These are phyloP conservation scores for Scaptomyza parva DNA, from an alignment of 2,888 invertebrate genomes.

Conservation along the genomic window DNA sequence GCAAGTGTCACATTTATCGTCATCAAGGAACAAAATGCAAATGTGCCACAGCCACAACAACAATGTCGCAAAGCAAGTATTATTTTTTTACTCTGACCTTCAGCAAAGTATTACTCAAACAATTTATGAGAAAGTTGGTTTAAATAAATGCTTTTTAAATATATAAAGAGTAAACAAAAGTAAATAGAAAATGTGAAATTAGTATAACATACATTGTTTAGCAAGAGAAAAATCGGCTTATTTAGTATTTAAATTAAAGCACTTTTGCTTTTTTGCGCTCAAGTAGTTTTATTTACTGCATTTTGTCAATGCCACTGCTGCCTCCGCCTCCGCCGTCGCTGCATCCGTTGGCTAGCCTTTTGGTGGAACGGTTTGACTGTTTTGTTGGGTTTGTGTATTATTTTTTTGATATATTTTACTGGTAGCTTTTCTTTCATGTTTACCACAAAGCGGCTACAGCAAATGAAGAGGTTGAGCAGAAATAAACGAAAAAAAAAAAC, in stretches of 20 bases:
- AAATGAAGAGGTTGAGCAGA: constrained; percentile 47
- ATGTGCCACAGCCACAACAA: neutral
- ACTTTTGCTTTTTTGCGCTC: constrained; percentile 38
- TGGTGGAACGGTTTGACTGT: constrained; percentile 27
- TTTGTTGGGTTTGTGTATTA: constrained; percentile 29
- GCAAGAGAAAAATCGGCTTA: neutral
- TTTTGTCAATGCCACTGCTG: constrained; percentile 28
- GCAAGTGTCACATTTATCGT: constrained; percentile 61
- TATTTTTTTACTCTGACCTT: neutral
- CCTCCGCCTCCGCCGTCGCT: neutral
- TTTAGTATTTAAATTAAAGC: constrained; percentile 31
- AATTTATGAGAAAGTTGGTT: neutral
- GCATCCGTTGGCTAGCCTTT: constrained; percentile 19
- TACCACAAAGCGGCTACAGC: constrained; percentile 48
- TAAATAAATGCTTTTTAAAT: neutral
- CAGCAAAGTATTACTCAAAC: neutral
- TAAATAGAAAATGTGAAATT: neutral
- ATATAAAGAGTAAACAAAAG: neutral
- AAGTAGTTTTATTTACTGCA: constrained; percentile 58
- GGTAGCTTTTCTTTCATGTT: constrained; percentile 50
- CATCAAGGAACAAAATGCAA: constrained; percentile 31
- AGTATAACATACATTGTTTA: neutral
- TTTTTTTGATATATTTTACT: constrained; percentile 15
- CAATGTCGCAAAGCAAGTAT: neutral
- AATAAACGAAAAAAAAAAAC: neutral